Evolutionary conservation across 2,888 invertebrate species (phyloP).

Genomic region (Yponomeuta malinellus): DNA sequence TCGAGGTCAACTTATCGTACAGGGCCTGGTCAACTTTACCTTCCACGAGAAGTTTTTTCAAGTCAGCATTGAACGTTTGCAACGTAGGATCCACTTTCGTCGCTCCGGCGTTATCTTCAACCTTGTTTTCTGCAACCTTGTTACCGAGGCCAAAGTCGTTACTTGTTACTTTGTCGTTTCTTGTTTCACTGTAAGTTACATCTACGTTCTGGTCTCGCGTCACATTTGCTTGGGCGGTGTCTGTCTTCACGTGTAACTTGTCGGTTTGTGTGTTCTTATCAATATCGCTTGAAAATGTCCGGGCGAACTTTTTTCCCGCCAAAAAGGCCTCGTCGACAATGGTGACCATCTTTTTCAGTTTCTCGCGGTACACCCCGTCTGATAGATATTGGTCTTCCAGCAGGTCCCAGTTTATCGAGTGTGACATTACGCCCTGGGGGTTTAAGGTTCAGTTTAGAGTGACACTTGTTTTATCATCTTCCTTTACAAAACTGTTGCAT

Average conservation of each 20-base stretch:
- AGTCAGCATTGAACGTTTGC: conserved; percentile 39
- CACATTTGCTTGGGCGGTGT: conserved; percentile 18
- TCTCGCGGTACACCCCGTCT: conserved; percentile 86
- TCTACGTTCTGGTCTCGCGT: conserved; percentile 30
- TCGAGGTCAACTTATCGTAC: conserved; percentile 59
- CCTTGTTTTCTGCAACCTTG: conserved; percentile 18
- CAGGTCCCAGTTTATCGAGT: conserved; percentile 95
- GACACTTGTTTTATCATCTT: not conserved
- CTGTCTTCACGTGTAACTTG: not conserved
- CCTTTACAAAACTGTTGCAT: too few relatives aligned
- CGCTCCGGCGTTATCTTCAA: conserved; percentile 15
- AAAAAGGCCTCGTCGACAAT: conserved; percentile 83
- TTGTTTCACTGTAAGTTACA: conserved; percentile 46
- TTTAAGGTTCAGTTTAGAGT: not conserved
- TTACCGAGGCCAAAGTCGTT: too few relatives aligned
- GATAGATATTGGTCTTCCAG: conserved; percentile 91
- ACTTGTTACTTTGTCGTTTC: conserved; percentile 22
- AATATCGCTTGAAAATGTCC: conserved; percentile 63
- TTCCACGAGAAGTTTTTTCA: conserved; percentile 48
- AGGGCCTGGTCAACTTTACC: conserved; percentile 56
- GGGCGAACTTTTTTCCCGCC: conserved; percentile 85
- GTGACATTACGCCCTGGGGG: conserved; percentile 92
- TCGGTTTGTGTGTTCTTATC: not conserved
- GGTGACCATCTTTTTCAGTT: conserved; percentile 90
- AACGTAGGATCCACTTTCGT: conserved; percentile 22